Evolutionary conservation across 2,797 vertebrate species (phyloP), one percentile per base, ranked within the genome.

Genomic region (Podarcis siculus): DNA sequence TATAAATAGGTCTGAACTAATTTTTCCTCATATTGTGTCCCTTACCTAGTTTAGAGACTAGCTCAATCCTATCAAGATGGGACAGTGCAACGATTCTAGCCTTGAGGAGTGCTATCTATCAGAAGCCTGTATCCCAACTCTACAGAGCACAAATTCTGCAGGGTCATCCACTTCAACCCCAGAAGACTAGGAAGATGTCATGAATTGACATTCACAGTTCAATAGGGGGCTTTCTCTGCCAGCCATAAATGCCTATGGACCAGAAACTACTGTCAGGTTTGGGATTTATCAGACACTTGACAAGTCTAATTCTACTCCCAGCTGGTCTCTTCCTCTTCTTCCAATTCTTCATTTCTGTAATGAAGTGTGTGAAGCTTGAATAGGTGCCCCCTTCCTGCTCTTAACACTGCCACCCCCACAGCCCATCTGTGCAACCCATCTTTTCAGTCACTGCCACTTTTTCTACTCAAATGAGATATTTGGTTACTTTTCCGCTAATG

Each of bases 231-330:
- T 79, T 39, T n/a, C 35, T 64, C 72, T 42, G 12, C 64, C 75
- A 88, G 82, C 35, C 49, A 88, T 71, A 79, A 77, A 88, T 58
- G 19, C 79, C 75, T 66, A 39, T 32, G n/a, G 75, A 75, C 64
- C 9, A 78, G 81, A 79, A 87, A 66, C 71, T 45, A 82, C 71
- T 82, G 86, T 87, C 86, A 87, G 72, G 30, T 64, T 66, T 66
- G 71, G 55, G 13, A 82, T 82, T 82, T 82, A 64, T 64, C 64
- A 45, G 69, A 75, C 69, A 81, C 12, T 87, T 81, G 81, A 79
- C 82, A 79, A 72, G 75, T 79, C 32, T 58, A 79, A 77, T 83
- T 87, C 81, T 35, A 82, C 73, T 39, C 61, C 35, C 25, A 87
- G 61, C 27, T 88, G 37, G 49, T 71, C 42, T 83, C 23, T 87